Evolutionary conservation across 2,888 invertebrate genomes (phyloP).

Genomic region (Coecobrya sp.): DNA sequence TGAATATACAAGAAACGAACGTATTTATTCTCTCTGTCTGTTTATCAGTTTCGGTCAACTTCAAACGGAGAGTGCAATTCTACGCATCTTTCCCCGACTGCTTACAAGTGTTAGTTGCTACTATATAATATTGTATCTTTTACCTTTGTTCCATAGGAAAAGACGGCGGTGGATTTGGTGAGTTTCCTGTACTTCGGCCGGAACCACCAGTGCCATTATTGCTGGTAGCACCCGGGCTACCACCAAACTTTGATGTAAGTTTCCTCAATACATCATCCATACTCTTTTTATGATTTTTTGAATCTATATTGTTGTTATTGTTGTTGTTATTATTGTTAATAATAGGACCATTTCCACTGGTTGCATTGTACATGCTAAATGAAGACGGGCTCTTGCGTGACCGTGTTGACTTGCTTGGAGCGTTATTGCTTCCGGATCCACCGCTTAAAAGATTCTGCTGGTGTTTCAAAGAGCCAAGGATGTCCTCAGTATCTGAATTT

Average conservation of each 20-base stretch:
- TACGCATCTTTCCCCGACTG: neutral
- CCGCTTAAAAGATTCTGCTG: slow-evolving; percentile 33
- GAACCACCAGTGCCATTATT: slow-evolving; percentile 50
- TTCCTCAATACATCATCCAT: slow-evolving; percentile 97
- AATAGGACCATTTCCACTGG: slow-evolving; percentile 3
- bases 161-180: slow-evolving; percentile 67
- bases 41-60: slow-evolving; percentile 68
- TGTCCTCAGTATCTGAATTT: slow-evolving; percentile 82
- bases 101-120: neutral
- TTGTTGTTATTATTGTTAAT: slow-evolving; percentile 65
- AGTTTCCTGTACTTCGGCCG: slow-evolving; percentile 64
- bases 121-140: neutral
- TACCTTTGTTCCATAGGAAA: slow-evolving; percentile 83
- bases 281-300: slow-evolving; percentile 88
- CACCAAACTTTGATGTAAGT: slow-evolving; percentile 93
- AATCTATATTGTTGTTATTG: slow-evolving; percentile 80
- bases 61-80: slow-evolving; percentile 47
- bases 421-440: slow-evolving; percentile 17
- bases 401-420: slow-evolving; percentile 36
- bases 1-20: neutral
- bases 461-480: slow-evolving; percentile 23
- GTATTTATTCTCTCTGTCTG: neutral
- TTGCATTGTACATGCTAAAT: slow-evolving; percentile 9
- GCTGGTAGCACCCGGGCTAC: slow-evolving; percentile 65
- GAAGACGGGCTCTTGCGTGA: slow-evolving; percentile 76